A percentile compares a stretch with the other conserved stretches of the same genome.
Conservation (phyloP, 2,113 vertebrate genomes). For the Tenebrosternarchus preto region DNA sequence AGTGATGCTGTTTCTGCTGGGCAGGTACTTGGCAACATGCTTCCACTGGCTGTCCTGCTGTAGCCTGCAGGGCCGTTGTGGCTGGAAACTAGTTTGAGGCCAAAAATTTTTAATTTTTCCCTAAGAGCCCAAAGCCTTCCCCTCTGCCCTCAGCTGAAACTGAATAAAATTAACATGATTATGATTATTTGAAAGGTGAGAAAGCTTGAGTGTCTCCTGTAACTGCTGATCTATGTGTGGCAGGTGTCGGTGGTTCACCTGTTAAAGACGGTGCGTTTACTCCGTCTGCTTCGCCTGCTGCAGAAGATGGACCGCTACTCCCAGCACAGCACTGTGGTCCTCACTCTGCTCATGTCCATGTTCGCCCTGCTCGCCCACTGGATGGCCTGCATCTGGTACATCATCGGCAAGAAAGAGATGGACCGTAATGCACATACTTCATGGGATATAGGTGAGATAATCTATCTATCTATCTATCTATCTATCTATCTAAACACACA, state of each 20-base stretch:
- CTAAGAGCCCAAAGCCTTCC: no score
- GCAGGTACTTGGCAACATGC: no score
- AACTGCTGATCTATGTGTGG: constrained; percentile 11
- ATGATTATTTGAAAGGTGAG: no score
- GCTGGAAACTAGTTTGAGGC: no score
- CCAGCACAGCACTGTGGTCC: constrained; percentile 94
- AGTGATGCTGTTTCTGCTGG: no score
- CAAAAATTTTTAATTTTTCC: no score
- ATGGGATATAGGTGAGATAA: constrained; percentile 93
- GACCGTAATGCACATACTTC: constrained; percentile 85
- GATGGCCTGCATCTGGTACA: constrained; percentile 99
- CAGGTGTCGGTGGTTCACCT: constrained; percentile 96
- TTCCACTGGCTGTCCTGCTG: no score
- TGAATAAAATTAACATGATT: no score
- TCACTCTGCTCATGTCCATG: constrained; percentile 98
- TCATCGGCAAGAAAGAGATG: constrained; percentile 97
- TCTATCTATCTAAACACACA: no score
- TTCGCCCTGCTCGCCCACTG: constrained; percentile 96
- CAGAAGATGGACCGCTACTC: constrained; percentile 98
- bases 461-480: no score
- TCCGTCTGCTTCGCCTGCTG: constrained; percentile 90
- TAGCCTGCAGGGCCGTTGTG: no score
- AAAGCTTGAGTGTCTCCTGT: neutral
- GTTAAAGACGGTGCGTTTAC: constrained; percentile 89
- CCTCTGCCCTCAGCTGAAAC: no score